Base-by-base conservation (phyloP, 2,888 invertebrate species). In the Camponotus fellah region DNA sequence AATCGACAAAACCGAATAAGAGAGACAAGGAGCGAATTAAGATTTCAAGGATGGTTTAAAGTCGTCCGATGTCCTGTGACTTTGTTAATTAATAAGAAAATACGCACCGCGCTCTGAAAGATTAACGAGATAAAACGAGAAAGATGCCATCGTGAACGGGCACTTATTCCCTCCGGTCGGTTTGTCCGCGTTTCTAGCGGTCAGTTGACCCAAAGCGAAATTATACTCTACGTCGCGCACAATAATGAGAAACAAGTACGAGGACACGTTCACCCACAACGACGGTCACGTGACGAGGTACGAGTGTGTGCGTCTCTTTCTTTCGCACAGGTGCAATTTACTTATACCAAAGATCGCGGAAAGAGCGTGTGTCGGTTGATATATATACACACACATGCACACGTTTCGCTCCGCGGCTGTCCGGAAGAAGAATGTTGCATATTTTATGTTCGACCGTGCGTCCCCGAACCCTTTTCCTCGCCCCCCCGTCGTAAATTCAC, bases 241-340 rank as follows among this genome's bases (percentile, higher is more conserved):
- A 66, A 79, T 62, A 79, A 74, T 83, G 72, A 76, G 75, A 82
- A 83, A 79, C 77, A 82, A 84, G 82, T 80, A 80, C 75, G 71
- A 64, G 68, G 74, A 83, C 81, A 74, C 82, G 65, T 75, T 74
- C 68, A 43, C 46, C 43, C 56, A 69, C 60, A 21, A 46, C 65
- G 46, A 40, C 65, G 26, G 66, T 86, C 84, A 82, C 83, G 85
- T 85, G 86, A 84, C 85, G 74, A 84, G 85, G 82, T 83, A 83
- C 83, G 83, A 82, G 81, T 84, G 86, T 85, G 84, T 83, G 79
- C 79, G 84, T 76, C 72, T 86, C 82, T 85, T 76, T 82, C 82
- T 68, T 62, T 83, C 69, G 84, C 72, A 83, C 69, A 69, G 71
- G 79, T 79, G 79, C 79, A 79, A 79, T 79, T 79, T 79, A 79